These are phyloP conservation scores for Scomber colias DNA, from an alignment of 2,113 vertebrate genomes.

Conservation along the genomic window DNA sequence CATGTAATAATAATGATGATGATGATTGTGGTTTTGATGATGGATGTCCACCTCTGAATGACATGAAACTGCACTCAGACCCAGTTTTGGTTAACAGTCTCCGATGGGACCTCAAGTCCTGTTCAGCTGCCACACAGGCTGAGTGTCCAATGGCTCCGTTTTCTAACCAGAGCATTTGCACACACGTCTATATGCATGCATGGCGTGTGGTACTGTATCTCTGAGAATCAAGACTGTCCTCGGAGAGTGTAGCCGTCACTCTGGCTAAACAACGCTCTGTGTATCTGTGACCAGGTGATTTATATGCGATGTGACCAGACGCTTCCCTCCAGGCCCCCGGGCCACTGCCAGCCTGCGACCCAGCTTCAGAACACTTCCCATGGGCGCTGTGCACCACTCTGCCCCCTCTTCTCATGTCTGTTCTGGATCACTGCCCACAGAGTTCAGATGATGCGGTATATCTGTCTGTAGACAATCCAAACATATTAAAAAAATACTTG, in stretches of 20 bases:
- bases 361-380: slow-evolving; percentile 60
- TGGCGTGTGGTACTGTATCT: slow-evolving; percentile 40
- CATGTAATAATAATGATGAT: not conserved
- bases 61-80: slow-evolving; percentile 63
- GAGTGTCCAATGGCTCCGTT: slow-evolving; percentile 38
- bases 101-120: slow-evolving; percentile 57
- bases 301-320: slow-evolving; percentile 71
- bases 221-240: slow-evolving; percentile 37
- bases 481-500: not conserved
- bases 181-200: slow-evolving; percentile 1
- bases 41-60: slow-evolving; percentile 33
- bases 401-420: slow-evolving; percentile 35
- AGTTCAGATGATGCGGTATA: slow-evolving; percentile 25
- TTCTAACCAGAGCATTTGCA: slow-evolving; percentile 29
- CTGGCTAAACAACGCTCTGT: slow-evolving; percentile 61
- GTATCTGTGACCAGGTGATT: slow-evolving; percentile 76
- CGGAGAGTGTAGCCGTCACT: slow-evolving; percentile 59
- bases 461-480: slow-evolving; percentile 10
- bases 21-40: slow-evolving; percentile 25
- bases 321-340: slow-evolving; percentile 46
- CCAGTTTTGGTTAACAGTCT: slow-evolving; percentile 45
- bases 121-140: slow-evolving; percentile 49
- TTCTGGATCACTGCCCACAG: slow-evolving; percentile 44
- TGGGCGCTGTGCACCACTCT: slow-evolving; percentile 36
- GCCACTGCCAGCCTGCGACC: slow-evolving; percentile 48